Conservation (phyloP, 2,797 vertebrate genomes). For the Capromys pilorides region DNA sequence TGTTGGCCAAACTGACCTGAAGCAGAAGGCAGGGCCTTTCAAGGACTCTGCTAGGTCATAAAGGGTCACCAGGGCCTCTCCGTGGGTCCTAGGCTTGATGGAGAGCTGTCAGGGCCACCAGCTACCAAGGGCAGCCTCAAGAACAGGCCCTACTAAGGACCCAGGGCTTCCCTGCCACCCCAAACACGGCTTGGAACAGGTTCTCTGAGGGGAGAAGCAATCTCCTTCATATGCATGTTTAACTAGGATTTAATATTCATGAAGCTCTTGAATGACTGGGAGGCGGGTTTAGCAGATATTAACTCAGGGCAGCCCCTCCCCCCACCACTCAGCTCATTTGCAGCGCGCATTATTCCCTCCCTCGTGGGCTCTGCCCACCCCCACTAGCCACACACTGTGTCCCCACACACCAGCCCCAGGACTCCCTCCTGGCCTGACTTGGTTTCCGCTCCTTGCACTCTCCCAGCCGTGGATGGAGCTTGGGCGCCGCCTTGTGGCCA, state of each 20-base stretch:
- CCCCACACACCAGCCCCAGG: background rate
- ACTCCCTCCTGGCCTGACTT: accelerated
- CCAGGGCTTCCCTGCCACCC: slow-evolving; percentile 34
- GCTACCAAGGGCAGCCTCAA: background rate
- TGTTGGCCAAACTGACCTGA: background rate
- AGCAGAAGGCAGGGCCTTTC: background rate
- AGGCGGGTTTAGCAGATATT: slow-evolving; percentile 85
- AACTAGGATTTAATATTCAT: slow-evolving; percentile 88
- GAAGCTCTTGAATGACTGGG: slow-evolving; percentile 77
- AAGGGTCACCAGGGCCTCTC: accelerated
- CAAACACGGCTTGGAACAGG: slow-evolving; percentile 67
- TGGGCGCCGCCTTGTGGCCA: slow-evolving; percentile 56
- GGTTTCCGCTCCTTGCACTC: accelerated
- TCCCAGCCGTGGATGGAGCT: background rate
- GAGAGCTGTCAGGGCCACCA: background rate
- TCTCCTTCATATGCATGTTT: slow-evolving; percentile 83
- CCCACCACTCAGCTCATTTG: slow-evolving; percentile 65
- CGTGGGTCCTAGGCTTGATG: accelerated
- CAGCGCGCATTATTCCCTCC: slow-evolving; percentile 79
- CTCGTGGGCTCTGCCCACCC: background rate
- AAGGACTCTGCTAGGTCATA: accelerated
- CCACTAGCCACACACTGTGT: too few relatives aligned
- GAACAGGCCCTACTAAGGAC: too few relatives aligned
- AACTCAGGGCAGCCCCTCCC: slow-evolving; percentile 42
- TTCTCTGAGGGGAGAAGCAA: slow-evolving; percentile 65